Conservation (phyloP, 2,797 vertebrate species). For the Rhinatrema bivittatum region DNA sequence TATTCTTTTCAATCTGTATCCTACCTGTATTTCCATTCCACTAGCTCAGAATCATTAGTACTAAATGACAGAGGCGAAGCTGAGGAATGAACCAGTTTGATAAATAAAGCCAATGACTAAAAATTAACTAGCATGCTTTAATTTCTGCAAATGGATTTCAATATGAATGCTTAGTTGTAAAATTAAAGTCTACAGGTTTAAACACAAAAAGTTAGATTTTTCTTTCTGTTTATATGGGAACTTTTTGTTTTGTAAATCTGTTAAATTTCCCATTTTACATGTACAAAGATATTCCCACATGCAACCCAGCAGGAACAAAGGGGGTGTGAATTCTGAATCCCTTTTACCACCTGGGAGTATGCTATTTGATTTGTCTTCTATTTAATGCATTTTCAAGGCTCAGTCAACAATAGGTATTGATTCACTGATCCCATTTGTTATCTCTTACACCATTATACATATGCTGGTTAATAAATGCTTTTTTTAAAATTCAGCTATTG, state of each 20-base stretch:
- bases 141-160: too few relatives aligned
- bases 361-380: rapidly evolving
- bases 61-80: too few relatives aligned
- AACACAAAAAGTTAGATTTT: too few relatives aligned
- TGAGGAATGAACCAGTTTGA: too few relatives aligned
- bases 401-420: not conserved
- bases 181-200: too few relatives aligned
- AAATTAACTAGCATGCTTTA: too few relatives aligned
- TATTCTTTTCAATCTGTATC: too few relatives aligned
- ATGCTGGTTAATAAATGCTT: not conserved
- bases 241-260: not conserved
- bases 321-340: not conserved
- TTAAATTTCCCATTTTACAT: rapidly evolving
- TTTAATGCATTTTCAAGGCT: not conserved
- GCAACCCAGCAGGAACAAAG: not conserved
- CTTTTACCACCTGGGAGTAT: rapidly evolving
- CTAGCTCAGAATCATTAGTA: too few relatives aligned
- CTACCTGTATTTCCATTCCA: too few relatives aligned
- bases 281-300: not conserved
- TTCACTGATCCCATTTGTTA: not conserved
- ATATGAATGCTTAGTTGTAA: too few relatives aligned
- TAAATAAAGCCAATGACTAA: too few relatives aligned
- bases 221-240: rapidly evolving
- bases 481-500: not conserved
- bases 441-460: not conserved